These are phyloP conservation scores for Cecropterus lyciades DNA, from an alignment of 1,140 invertebrate genomes.

Conservation along the genomic window DNA sequence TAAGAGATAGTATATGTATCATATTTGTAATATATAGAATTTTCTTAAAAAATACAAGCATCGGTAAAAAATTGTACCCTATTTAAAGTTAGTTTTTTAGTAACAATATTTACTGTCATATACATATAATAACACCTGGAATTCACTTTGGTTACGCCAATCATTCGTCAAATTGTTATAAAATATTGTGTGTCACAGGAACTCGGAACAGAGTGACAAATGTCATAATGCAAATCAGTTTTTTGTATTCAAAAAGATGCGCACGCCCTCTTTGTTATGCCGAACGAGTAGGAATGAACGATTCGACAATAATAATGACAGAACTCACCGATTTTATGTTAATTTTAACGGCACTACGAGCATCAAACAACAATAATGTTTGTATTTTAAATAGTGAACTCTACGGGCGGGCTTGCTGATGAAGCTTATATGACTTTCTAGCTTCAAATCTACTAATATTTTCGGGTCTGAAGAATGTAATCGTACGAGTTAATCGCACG, in stretches of 20 bases:
- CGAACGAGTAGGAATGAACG: constrained; percentile 40
- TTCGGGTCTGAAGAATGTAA: neutral
- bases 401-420: neutral
- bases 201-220: constrained; percentile 44
- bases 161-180: constrained; percentile 5
- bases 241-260: constrained; percentile 44
- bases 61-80: too few relatives aligned
- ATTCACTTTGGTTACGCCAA: neutral
- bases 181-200: constrained; percentile 13
- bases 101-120: too few relatives aligned
- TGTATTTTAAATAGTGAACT: neutral
- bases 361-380: constrained; percentile 7
- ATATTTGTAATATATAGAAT: too few relatives aligned
- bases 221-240: constrained; percentile 57
- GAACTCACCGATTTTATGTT: constrained; percentile 25
- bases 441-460: too few relatives aligned
- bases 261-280: constrained; percentile 54
- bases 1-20: too few relatives aligned
- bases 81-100: too few relatives aligned
- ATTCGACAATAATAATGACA: constrained; percentile 49
- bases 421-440: too few relatives aligned
- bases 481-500: too few relatives aligned
- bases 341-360: constrained; percentile 8
- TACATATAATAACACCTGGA: constrained; percentile 7
- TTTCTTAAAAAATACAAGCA: too few relatives aligned